Conservation (phyloP, 2,888 invertebrate species). For the Parnassius mnemosyne region DNA sequence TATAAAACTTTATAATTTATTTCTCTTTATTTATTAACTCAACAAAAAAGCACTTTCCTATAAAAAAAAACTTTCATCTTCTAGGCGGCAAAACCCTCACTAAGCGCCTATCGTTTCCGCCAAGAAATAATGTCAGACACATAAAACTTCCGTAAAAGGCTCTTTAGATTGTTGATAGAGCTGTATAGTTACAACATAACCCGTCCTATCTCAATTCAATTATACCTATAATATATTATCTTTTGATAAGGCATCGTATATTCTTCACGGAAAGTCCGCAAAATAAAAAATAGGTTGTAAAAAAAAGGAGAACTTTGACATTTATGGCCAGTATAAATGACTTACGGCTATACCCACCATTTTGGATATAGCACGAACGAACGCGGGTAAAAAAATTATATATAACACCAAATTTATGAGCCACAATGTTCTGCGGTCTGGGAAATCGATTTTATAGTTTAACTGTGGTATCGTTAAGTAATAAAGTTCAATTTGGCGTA, state of each 20-base stretch:
- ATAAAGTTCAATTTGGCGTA: conserved; percentile 1
- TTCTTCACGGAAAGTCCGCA: conserved; percentile 23
- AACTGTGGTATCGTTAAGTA: conserved; percentile 6
- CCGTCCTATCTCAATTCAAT: conserved; percentile 26
- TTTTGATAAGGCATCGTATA: conserved; percentile 32
- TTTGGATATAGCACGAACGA: conserved; percentile 46
- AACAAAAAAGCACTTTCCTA: too few species aligned
- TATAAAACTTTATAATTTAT: too few species aligned
- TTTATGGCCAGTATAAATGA: conserved; percentile 63
- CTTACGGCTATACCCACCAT: conserved; percentile 51
- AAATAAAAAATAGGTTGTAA: conserved; percentile 30
- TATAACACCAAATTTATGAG: conserved; percentile 56
- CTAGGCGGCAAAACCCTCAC: background rate
- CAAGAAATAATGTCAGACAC: conserved; percentile 15
- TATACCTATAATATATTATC: conserved; percentile 28
- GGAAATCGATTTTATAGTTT: conserved; percentile 46
- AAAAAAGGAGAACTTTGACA: conserved; percentile 50
- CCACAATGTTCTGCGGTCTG: conserved; percentile 42
- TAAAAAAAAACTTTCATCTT: background rate
- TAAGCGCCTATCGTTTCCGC: conserved; percentile 2
- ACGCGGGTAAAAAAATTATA: conserved; percentile 31
- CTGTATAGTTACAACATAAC: conserved; percentile 17
- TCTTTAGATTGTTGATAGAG: conserved; percentile 22
- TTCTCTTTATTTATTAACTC: too few species aligned
- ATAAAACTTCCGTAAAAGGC: conserved; percentile 21